These are phyloP conservation scores for Catamblyrhynchus diadema DNA, from an alignment of 2,797 vertebrate genomes.

Conservation along the genomic window DNA sequence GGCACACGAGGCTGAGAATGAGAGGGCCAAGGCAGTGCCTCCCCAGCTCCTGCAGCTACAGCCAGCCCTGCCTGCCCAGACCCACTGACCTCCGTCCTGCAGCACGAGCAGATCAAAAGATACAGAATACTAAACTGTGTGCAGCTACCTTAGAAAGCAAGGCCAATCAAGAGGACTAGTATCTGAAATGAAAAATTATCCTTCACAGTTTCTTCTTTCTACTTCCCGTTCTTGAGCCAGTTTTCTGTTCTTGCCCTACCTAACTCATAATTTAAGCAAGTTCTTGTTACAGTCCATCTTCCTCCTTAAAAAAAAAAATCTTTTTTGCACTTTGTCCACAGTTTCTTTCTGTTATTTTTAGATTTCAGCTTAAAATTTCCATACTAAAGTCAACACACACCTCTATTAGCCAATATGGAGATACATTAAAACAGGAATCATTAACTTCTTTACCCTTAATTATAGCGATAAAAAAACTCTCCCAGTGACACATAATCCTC, in stretches of 20 bases:
- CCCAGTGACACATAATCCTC: background rate
- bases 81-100: background rate
- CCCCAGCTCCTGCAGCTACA: background rate
- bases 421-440: background rate
- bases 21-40: background rate
- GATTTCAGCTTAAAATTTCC: background rate
- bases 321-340: background rate
- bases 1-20: accelerated
- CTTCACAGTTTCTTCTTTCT: background rate
- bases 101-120: background rate
- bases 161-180: background rate
- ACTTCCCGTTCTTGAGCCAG: background rate
- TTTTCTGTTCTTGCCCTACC: background rate
- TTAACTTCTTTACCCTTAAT: background rate
- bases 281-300: background rate
- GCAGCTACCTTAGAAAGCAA: background rate
- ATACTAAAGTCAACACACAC: background rate
- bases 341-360: background rate
- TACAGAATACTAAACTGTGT: background rate
- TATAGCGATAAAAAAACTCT: background rate
- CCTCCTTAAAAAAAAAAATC: background rate
- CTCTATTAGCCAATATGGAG: background rate
- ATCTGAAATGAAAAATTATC: background rate
- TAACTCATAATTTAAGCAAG: background rate
- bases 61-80: background rate